Percentiles rank a stretch among this genome's conserved stretches.
phyloP scores from a whole-genome alignment of 2,113 vertebrate genomes.

The Panthera uncia region DNA sequence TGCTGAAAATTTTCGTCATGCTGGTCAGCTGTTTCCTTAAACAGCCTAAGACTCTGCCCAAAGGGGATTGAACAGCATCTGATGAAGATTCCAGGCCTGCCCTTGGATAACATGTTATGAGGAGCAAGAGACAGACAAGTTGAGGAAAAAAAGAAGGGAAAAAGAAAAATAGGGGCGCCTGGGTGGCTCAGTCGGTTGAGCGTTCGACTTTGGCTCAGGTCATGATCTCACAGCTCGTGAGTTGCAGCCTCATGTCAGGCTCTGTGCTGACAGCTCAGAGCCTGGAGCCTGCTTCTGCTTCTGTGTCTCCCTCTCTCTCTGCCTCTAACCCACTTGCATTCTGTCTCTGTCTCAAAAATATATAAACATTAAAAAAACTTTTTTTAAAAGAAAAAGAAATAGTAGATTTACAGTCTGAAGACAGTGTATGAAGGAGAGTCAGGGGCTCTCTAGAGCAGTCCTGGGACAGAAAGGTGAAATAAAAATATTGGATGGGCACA shows the following conservation, averaged over 20 bases:
- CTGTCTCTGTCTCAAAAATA: too few relatives aligned
- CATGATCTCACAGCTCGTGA: too few relatives aligned
- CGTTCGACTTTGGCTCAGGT: too few relatives aligned
- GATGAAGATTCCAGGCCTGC: not conserved
- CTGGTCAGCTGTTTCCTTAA: not conserved
- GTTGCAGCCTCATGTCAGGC: too few relatives aligned
- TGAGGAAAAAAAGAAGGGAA: not conserved
- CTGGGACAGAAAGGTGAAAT: not conserved
- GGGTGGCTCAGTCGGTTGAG: too few relatives aligned
- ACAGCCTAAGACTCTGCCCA: not conserved
- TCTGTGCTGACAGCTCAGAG: too few relatives aligned
- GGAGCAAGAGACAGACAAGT: not conserved
- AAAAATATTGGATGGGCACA: not conserved
- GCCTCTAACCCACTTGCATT: too few relatives aligned
- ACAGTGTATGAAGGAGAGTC: not conserved
- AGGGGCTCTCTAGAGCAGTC: not conserved
- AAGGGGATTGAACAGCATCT: not conserved
- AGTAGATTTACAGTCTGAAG: not conserved
- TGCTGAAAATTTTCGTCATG: not conserved
- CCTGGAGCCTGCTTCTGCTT: too few relatives aligned
- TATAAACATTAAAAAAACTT: too few relatives aligned
- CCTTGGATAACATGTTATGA: not conserved
- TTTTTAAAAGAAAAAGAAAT: not conserved
- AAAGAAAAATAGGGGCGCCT: not conserved
- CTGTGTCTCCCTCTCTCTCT: too few relatives aligned